Evolutionary conservation across 2,113 vertebrate species (phyloP), one percentile per base, ranked within the genome.

Genomic region (Anguilla rostrata): DNA sequence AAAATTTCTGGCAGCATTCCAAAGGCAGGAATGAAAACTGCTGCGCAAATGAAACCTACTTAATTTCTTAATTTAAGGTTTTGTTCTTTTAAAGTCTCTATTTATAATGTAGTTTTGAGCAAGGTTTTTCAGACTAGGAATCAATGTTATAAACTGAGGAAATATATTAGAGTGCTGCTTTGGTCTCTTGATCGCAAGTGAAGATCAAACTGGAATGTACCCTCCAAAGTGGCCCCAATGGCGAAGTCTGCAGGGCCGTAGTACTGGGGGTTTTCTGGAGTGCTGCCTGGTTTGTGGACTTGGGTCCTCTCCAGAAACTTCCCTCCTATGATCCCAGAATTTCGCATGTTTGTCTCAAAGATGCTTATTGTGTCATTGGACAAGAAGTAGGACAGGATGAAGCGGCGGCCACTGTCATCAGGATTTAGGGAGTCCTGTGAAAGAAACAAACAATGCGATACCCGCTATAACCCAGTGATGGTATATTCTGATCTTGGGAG

Each of bases 291-390:
- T 89, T 99, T 99, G 53, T 94, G 87, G 0, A 99, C 89, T 16
- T 92, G 95, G 0, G 95, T 96, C 91, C 93, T 97, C 86, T 92
- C 89, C 39, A 99, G 92, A 87, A 96, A 98, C 89, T 95, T 97
- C 41, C 98, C 98, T 40, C 95, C 95, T 0, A 93, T 94, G 91
- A 97, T 95, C n/a, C 97, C 98, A 0, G 97, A 97, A 91, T 98
- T 99, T 16, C 87, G 93, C 29, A 92, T 83, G 6, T 94, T 92
- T 5, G 92, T 97, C 85, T 99, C 98, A 84, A 96, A 99, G 92
- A 99, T 97, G 90, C 97, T 95, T 86, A 99, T 96, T 82, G 92
- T 97, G 91, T 99, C 97, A 15, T 96, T 87, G 0, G 96, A 93
- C 46, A 98, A 94, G 92, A 93, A 97, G 89, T 97, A 99, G 16